Evolutionary conservation across 2,113 vertebrate genomes (phyloP), one percentile per base, ranked within the genome.

Genomic region (Varanus salvator): DNA sequence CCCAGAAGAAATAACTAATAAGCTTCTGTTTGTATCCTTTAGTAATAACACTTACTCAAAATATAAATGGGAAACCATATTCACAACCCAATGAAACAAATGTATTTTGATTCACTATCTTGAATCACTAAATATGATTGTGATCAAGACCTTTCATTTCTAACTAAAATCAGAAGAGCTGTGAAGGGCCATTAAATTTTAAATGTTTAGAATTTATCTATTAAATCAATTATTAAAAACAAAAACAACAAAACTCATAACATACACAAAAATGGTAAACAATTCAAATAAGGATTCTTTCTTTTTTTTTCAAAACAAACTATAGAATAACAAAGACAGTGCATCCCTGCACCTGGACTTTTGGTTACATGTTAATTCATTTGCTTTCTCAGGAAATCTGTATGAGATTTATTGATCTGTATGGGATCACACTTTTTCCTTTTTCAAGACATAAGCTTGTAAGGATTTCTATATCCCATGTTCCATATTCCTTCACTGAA

Each of bases 1-100:
- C 92, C 57, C 57, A 92, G 4, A 84, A 90, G 89, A 91, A 69
- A 93, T 95, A 25, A 25, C 21, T 88, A 92, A 87, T 91, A 87
- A 88, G 80, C 38, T 54, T 90, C 75, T 90, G 15, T 86, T 31
- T 72, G 0, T 89, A 0, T 15, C 92, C 66, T 89, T 87, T 38
- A 66, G 89, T 38, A 86, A 34, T 84, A 77, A n/a, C 11, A 64
- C 57, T 77, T 82, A 44, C 31, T 84, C 87, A 85, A 86, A 89
- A 88, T 34, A 57, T 1, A 82, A 11, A 76, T 80, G 9, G 27
- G 3, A 57, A 83, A 60, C 52, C 12, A 81, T 72, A 64, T 57
- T 15, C 27, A 31, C 50, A 72, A 19, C n/a, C 11, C 7, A 82
- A 57, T 57, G n/a, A 27, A 60, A 72, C 52, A 19, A 87, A 50